Base-by-base conservation (phyloP, 2,113 vertebrate genomes). In the Pelobates fuscus region DNA sequence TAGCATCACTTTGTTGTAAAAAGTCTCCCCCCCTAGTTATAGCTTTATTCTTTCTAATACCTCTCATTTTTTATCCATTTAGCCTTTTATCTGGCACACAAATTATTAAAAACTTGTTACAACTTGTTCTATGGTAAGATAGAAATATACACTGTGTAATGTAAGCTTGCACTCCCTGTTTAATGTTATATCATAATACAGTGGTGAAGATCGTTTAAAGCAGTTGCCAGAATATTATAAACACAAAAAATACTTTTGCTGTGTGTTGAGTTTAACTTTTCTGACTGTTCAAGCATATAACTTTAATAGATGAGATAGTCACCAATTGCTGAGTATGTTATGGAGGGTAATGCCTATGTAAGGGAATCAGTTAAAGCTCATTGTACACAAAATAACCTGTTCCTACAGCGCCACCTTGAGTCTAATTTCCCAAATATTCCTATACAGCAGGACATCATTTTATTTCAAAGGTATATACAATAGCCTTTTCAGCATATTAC, bases 361-460 rank as follows among this genome's bases (percentile, higher is more conserved):
- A 59, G 68, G 68, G 32, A 59, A 43, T 70, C 14, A 20, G 30
- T 70, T 15, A 43, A 29, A 44, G 29, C 43, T 52, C 43, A 8
- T 55, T 23, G 26, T 41, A 71, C 26, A 23, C 59, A 5, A 20
- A 20, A 37, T 54, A 63, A 29, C 25, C 54, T 72, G 70, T 63
- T 72, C 70, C 58, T 72, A 12, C 8, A 72, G 70, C 43, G 70
- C 70, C 70, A 72, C 43, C 70, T 63, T 52, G 59, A 49, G 70
- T 37, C 60, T 24, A 46, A 27, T 41, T 43, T n/a, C 5, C 24
- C 23, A 68, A 46, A 41, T 41, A 7, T 12, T 8, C 14, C 2
- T 8, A 12, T 41, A 41, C 37, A 41, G 14, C 37, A n/a, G n/a
- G n/a, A n/a, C n/a, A n/a, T n/a, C n/a, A n/a, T n/a, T n/a, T n/a